Evolutionary conservation across 2,113 vertebrate genomes (phyloP).

Genomic region (Atrichornis clamosus): DNA sequence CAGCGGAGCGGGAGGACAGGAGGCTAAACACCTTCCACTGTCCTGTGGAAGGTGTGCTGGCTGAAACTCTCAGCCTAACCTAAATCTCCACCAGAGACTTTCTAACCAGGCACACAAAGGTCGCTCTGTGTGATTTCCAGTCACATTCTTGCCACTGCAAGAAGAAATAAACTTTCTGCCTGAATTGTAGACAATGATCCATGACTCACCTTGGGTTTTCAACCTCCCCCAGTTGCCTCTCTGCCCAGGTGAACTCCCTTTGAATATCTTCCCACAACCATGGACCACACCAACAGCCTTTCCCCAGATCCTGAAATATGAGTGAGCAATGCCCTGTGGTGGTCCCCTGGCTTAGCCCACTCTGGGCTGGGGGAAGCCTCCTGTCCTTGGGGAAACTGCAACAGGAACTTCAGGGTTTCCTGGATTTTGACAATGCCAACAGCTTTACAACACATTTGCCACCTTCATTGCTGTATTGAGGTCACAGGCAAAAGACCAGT

Average conservation of each 20-base stretch:
- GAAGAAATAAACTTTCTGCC: not conserved
- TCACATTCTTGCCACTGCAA: not conserved
- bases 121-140: rapidly evolving
- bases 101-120: not conserved
- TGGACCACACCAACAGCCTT: not conserved
- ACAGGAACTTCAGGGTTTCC: not conserved
- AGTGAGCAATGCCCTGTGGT: not conserved
- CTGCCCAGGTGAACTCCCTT: not conserved
- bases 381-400: not conserved
- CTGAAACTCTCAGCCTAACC: not conserved
- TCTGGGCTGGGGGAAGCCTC: not conserved
- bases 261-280: not conserved
- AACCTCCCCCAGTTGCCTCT: not conserved
- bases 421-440: not conserved
- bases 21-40: not conserved
- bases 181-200: not conserved
- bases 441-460: not conserved
- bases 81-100: not conserved
- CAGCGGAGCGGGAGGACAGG: rapidly evolving
- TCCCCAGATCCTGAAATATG: not conserved
- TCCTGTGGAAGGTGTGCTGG: not conserved
- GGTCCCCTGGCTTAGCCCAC: not conserved
- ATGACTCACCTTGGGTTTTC: not conserved
- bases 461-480: not conserved
- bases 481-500: not conserved